A percentile compares a stretch with the other conserved stretches of the same genome.
Conservation (phyloP, 1,140 invertebrate genomes). For the Adelges cooleyi region DNA sequence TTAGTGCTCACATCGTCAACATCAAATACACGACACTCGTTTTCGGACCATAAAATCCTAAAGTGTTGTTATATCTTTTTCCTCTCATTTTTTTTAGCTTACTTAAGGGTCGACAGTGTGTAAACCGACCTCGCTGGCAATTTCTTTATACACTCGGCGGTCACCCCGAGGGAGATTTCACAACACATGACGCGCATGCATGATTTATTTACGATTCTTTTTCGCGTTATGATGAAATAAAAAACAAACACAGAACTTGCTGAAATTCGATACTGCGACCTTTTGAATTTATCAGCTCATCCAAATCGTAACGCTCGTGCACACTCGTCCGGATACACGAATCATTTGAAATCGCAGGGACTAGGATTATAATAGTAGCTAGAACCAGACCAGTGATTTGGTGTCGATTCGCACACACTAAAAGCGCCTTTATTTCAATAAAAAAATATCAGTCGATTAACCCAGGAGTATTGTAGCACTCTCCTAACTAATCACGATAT, state of each 20-base stretch:
- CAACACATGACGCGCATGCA: constrained; percentile 8
- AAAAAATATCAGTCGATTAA: no score
- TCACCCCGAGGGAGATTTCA: constrained; percentile 1
- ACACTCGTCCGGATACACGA: not conserved
- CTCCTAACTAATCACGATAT: no score
- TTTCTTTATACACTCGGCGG: not conserved
- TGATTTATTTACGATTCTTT: constrained; percentile 27
- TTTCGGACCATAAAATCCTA: constrained; percentile 22
- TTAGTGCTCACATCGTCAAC: no score
- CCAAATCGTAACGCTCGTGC: not conserved
- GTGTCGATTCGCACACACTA: not conserved
- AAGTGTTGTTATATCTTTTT: no score
- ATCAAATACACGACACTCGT: not conserved
- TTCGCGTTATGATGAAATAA: constrained; percentile 17
- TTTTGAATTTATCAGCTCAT: not conserved
- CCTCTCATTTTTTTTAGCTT: constrained; percentile 6
- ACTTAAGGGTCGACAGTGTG: not conserved
- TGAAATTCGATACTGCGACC: constrained; percentile 5
- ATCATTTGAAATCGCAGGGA: not conserved
- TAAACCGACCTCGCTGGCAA: constrained; percentile 13
- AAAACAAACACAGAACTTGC: constrained; percentile 1
- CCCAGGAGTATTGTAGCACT: no score
- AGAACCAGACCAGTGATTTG: not conserved
- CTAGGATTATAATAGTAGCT: no score
- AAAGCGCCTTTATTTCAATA: not conserved